Evolutionary conservation across 2,113 vertebrate species (phyloP).

Genomic region (Ciconia stormi): DNA sequence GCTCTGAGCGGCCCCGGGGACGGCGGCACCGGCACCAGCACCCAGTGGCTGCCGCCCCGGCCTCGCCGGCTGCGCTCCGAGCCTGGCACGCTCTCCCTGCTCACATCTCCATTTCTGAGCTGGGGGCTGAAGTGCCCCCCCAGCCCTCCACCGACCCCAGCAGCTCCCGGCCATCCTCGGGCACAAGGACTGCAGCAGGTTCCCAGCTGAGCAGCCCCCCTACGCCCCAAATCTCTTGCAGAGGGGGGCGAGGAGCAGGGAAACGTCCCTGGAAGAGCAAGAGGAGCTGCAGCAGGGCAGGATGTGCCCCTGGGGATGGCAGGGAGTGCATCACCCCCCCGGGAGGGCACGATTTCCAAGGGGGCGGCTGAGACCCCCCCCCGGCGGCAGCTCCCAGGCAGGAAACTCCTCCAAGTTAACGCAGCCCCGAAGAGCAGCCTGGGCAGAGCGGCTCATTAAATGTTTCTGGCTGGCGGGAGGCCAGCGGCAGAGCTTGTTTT

Average conservation of each 20-base stretch:
- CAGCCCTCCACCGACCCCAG: not conserved
- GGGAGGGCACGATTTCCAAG: not conserved
- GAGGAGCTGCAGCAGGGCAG: not conserved
- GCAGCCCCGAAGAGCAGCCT: conserved; percentile 61
- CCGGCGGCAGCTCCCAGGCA: conserved; percentile 21
- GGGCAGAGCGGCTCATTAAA: conserved; percentile 68
- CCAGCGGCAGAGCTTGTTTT: conserved; percentile 68
- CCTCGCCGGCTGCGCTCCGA: not conserved
- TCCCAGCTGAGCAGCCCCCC: not conserved
- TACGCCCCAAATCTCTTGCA: not conserved
- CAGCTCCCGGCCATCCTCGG: not conserved
- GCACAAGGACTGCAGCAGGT: not conserved
- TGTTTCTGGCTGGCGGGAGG: conserved; percentile 69
- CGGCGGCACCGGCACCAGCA: not conserved
- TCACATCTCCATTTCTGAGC: not conserved
- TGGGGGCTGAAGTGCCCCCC: not conserved
- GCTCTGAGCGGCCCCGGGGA: not conserved
- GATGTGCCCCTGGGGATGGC: not conserved
- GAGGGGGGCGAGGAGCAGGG: not conserved
- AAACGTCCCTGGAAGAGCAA: not conserved
- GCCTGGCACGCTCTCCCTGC: not conserved
- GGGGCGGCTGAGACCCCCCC: not conserved
- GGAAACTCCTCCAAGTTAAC: conserved; percentile 71
- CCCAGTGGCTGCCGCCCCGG: not conserved
- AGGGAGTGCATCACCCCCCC: not conserved